These are phyloP conservation scores for Zelleria hepariella DNA, from an alignment of 2,888 invertebrate species.

Conservation along the genomic window DNA sequence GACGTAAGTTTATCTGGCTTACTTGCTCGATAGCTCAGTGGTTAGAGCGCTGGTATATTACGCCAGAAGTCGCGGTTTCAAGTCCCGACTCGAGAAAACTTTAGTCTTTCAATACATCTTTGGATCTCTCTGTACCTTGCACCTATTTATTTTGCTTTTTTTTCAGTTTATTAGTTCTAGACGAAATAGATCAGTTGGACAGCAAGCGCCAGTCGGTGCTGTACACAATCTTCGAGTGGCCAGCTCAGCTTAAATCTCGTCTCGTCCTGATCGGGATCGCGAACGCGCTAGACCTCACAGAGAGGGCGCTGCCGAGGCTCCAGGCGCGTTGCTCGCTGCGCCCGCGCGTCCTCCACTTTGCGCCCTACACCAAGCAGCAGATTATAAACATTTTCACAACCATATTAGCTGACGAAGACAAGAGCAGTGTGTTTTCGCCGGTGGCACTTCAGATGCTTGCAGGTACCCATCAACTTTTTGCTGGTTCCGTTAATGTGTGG, in stretches of 20 bases:
- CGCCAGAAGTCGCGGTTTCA: too few relatives aligned
- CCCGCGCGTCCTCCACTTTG: constrained; percentile 87
- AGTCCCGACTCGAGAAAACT: too few relatives aligned
- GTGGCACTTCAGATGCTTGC: constrained; percentile 93
- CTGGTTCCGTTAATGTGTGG: not conserved
- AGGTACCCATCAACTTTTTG: constrained; percentile 61
- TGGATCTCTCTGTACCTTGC: too few relatives aligned
- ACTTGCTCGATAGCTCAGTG: too few relatives aligned
- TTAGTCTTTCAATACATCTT: too few relatives aligned
- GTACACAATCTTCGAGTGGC: constrained; percentile 96
- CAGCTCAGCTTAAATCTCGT: constrained; percentile 76
- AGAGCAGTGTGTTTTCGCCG: constrained; percentile 80
- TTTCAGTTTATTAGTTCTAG: constrained; percentile 84
- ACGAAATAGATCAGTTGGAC: constrained; percentile 96
- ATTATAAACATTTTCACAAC: constrained; percentile 88
- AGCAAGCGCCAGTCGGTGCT: constrained; percentile 87
- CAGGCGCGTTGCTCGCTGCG: constrained; percentile 82
- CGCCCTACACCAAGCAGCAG: constrained; percentile 92
- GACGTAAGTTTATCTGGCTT: constrained; percentile 68
- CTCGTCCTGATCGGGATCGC: constrained; percentile 92
- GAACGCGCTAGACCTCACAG: constrained; percentile 95
- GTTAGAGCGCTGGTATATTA: too few relatives aligned
- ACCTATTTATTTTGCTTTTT: too few relatives aligned
- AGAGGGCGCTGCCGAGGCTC: constrained; percentile 88
- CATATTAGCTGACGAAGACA: constrained; percentile 80